Base-by-base conservation (phyloP, 2,888 invertebrate genomes). In the Microctonus hyperodae region DNA sequence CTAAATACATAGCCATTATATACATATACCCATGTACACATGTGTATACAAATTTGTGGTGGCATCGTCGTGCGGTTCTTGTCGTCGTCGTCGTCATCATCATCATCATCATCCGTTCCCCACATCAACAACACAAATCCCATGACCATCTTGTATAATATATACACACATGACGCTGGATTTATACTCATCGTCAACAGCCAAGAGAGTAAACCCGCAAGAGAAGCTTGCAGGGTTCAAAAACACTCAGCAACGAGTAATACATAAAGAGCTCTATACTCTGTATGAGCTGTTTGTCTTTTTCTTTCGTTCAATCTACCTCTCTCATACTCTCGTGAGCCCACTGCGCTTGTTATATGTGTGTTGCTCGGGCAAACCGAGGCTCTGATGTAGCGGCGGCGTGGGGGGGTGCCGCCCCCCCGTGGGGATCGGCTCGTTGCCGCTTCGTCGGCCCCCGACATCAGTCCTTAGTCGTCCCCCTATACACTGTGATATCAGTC, bases 401-500 rank as follows among this genome's bases (percentile, higher is more conserved):
- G 61, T 69, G 69, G 68, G 69, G 70, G 69, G 67, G 50, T 67
- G 69, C 71, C 74, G 71, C 80, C 80, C 81, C 81, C 81, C 80
- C 78, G 79, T 78, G 81, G 81, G 80, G 79, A 78, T 79, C 74
- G 72, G 65, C 70, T 75, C 76, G 76, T 71, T 71, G 70, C 71
- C 73, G 74, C 75, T 72, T 72, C 73, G 74, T 70, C 72, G 72
- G 72, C 74, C 75, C 75, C 74, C 80, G 76, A 75, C 73, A n/a
- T n/a, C n/a, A 76, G 79, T 75, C 76, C 77, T 76, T 73, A 79
- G 79, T 78, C 78, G 76, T 77, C 77, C 82, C 78, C 81, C 79
- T 77, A 78, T 78, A 79, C 78, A 44, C 44, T 44, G 20, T 81
- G 81, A 81, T 81, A 82, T 80, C 81, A 80, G 81, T 81, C 82